Base-by-base conservation (phyloP, 2,888 invertebrate species). In the Temnothorax ravouxi region DNA sequence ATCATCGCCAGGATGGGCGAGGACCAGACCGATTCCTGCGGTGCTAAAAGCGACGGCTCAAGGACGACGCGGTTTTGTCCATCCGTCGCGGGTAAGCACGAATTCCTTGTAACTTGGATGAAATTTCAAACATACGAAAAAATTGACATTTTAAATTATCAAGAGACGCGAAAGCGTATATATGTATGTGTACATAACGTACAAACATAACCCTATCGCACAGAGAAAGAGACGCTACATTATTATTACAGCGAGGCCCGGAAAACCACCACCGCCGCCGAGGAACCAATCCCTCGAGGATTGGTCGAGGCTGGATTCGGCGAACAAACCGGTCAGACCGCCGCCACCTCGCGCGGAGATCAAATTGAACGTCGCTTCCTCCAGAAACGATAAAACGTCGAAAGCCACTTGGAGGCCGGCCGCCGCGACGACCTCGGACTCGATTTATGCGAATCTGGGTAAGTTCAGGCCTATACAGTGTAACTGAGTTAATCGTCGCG, bases 381-480 rank as follows among this genome's bases (percentile, higher is more conserved):
- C 91, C 13, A 86, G 91, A 44, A 87, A 56, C 85, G 92, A 91
- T 72, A 91, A 93, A 86, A 84, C 87, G 52, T 85, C 83, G 87
- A 84, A 88, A 61, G 50, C 90, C 85, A 50, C 90, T 11, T 89
- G 92, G 92, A 91, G 90, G 82, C 89, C 92, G 56, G 76, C 89
- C 8, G 86, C 91, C 85, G 84, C 90, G 69, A 88, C 93, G 66
- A 90, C 91, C 83, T 91, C 92, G 74, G 95, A 94, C 91, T 94
- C 94, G 89, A 95, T 98, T 93, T 98, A 98, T 95, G 98, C 98
- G 88, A 98, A 98, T 95, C 96, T 97, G 94, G 97, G 96, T 96
- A 95, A 96, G 96, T 95, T 94, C 91, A 93, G 94, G 92, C 94
- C 95, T 89, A 95, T 95, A 91, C 95, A 95, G 93, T 95, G 95